Base-by-base conservation (phyloP, 2,113 vertebrate species). In the Actenoides hombroni region DNA sequence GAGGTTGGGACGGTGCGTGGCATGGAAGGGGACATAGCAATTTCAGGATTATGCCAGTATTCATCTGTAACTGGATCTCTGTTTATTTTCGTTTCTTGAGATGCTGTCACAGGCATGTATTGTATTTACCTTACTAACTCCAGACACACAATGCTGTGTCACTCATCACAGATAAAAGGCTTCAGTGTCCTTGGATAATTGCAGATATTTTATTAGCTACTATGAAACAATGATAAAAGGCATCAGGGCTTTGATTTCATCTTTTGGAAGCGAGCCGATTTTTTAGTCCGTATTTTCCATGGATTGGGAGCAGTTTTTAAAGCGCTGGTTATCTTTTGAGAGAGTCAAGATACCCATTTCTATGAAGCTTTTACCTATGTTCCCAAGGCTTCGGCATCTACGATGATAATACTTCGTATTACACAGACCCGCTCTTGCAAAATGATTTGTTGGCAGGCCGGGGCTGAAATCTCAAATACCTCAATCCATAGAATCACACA, bases 201-300 rank as follows among this genome's bases (percentile, higher is more conserved):
- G 94, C 61, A 15, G 98, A 97, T 97, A 97, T 95, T 92, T 96
- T 94, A 97, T 94, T 85, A 70, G 83, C 87, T 88, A 67, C 83
- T 97, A 96, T 98, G 98, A 98, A 97, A 98, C 80, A 81, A 91
- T 49, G 61, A 91, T 96, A 89, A 96, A 95, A 97, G 86, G 48
- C 94, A 92, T 49, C 73, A 53, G 93, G 95, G 97, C 98, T 98
- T 97, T 97, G 97, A 95, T 94, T 96, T 96, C 89, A 70, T 88
- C 95, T 81, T 82, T 57, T 95, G 97, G 96, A 97, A 92, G 59
- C 70, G 4, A 93, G 90, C 87, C 96, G 95, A 60, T 95, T 81
- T 96, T 97, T 97, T 79, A 33, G 80, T 89, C 95, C 70, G 7
- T 64, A 96, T 96, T 98, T 98, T 97, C 97, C 97, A 96, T 88